These are phyloP conservation scores for Centropus unirufus DNA, from an alignment of 2,113 vertebrate species.

Conservation along the genomic window DNA sequence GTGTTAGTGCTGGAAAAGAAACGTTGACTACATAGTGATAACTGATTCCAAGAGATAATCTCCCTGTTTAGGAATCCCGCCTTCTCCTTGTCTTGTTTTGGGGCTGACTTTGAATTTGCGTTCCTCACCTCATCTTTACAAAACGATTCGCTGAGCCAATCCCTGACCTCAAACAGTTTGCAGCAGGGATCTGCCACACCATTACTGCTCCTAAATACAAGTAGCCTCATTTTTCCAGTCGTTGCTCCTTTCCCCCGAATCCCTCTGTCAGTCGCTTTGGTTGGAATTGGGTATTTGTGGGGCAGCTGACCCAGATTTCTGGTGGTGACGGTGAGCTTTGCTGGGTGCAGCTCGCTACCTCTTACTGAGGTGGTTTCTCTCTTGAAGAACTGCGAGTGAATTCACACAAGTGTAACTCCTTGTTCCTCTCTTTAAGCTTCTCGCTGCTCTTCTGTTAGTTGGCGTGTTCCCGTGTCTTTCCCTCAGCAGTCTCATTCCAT, in stretches of 20 bases:
- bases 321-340: not conserved
- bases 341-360: not conserved
- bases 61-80: not conserved
- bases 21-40: not conserved
- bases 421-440: not conserved
- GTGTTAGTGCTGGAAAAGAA: not conserved
- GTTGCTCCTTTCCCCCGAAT: not conserved
- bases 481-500: not conserved
- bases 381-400: not conserved
- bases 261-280: rapidly evolving
- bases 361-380: not conserved
- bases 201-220: not conserved
- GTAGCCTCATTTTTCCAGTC: not conserved
- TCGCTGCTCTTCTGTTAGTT: not conserved
- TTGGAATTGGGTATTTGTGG: not conserved
- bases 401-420: not conserved
- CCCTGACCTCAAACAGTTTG: not conserved
- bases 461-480: rapidly evolving
- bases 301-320: not conserved
- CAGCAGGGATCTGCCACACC: not conserved
- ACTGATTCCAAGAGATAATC: not conserved
- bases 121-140: not conserved
- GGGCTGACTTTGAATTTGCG: not conserved
- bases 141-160: not conserved
- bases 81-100: not conserved